Base-by-base conservation (phyloP, 2,113 vertebrate species). In the Recurvirostra avosetta region DNA sequence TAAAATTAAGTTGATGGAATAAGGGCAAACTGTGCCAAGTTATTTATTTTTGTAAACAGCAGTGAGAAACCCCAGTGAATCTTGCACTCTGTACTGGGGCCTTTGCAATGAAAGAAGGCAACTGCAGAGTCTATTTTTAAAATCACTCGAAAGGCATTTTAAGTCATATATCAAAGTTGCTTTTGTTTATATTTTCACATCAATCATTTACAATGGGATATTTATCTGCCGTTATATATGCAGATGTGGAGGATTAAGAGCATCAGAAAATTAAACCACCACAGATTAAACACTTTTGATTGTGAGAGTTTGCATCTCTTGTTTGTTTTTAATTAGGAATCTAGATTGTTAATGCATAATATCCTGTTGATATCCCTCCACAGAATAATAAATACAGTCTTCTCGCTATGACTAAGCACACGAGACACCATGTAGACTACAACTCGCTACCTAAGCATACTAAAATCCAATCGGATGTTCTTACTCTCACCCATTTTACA, bases 301-400 rank as follows among this genome's bases (percentile, higher is more conserved):
- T 84, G 78, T 66, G 80, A 74, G 45, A 77, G 41, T 61, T 74
- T 75, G 78, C 55, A 81, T 47, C 74, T 36, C 70, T 59, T 72
- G 88, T 77, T 92, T 58, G 11, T 43, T 90, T 86, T 86, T 88
- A 67, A 93, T 93, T 88, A 83, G 50, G 75, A 80, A 77, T 36
- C 53, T 18, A 58, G 68, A 40, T 23, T 59, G n/a, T 26, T 86
- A 71, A 83, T 58, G 72, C 3, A 5, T 13, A 86, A 77, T 50
- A 76, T 17, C 86, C 72, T 71, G 41, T 34, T 74, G 55, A 26
- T 36, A 5, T 10, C 71, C 74, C 59, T 68, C 50, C 63, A 15
- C 56, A 92, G 63, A 83, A 67, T 59, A 62, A 82, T 5, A 77
- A 96, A 38, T 5, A 17, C 22, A 26, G 14, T 6, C 53, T 15